phyloP scores from a whole-genome alignment of 2,888 invertebrate species.

The Ernsta delagoae region DNA sequence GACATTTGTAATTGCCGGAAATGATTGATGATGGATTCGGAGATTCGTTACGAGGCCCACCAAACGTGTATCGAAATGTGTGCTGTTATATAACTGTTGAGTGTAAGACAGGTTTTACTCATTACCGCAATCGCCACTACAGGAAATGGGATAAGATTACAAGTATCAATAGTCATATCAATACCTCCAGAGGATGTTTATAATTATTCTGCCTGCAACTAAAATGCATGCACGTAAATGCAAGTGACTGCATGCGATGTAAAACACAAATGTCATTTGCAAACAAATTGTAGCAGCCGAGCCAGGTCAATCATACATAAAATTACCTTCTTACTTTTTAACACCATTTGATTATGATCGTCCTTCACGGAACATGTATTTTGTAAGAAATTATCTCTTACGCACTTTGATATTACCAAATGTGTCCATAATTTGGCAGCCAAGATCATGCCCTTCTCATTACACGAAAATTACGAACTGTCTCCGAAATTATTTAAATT shows the following conservation, averaged over 20 bases:
- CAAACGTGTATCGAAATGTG: conserved; percentile 14
- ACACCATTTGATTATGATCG: neutral
- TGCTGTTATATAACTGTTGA: conserved; percentile 29
- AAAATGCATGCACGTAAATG: neutral
- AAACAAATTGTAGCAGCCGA: neutral
- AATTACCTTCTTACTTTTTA: neutral
- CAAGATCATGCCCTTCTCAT: conserved; percentile 26
- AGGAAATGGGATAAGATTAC: conserved; percentile 19
- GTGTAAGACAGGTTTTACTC: conserved; percentile 24
- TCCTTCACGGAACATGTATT: neutral
- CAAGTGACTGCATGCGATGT: neutral
- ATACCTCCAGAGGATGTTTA: neutral
- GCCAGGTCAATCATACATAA: neutral
- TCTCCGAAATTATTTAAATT: conserved; percentile 34
- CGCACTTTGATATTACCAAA: neutral
- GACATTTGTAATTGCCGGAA: conserved; percentile 37
- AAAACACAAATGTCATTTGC: neutral
- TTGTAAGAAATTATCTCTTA: neutral
- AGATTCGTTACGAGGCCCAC: conserved; percentile 33
- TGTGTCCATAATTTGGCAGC: conserved; percentile 6
- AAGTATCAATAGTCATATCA: neutral
- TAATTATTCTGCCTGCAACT: too few relatives aligned
- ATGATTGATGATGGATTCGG: conserved; percentile 31
- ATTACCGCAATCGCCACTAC: conserved; percentile 16
- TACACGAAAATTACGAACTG: conserved; percentile 17